Conservation (phyloP, 2,797 vertebrate species). For the Amazona finschi region DNA sequence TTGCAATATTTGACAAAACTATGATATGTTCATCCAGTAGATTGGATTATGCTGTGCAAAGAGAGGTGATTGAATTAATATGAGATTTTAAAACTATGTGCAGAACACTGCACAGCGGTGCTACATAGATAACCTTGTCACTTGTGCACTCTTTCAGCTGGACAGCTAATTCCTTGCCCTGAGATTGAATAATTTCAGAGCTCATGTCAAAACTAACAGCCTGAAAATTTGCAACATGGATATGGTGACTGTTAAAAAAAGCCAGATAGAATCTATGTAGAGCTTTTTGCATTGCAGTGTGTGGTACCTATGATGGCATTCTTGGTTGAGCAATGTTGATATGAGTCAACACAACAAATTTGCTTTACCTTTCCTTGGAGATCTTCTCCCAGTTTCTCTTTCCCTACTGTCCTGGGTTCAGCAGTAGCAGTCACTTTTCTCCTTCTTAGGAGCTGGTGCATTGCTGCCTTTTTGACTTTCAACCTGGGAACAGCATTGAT, state of each 20-base stretch:
- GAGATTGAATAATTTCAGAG: neutral
- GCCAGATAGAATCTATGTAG: neutral
- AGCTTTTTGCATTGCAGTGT: neutral
- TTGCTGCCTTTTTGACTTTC: too few relatives aligned
- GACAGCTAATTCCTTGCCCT: neutral
- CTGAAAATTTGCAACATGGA: neutral
- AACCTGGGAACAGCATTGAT: too few relatives aligned
- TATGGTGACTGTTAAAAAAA: neutral
- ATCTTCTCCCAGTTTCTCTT: neutral
- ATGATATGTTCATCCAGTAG: neutral
- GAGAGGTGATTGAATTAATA: neutral
- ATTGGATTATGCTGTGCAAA: neutral
- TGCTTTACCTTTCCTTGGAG: neutral
- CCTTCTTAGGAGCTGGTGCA: too few relatives aligned
- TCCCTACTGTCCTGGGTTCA: neutral
- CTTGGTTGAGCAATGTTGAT: neutral
- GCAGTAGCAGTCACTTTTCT: too few relatives aligned
- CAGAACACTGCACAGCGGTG: neutral
- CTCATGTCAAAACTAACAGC: neutral
- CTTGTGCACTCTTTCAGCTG: neutral
- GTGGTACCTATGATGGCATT: neutral
- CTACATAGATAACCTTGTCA: neutral
- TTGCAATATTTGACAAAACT: neutral
- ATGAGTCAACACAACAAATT: neutral
- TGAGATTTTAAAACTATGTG: neutral